A percentile compares a stretch with the other conserved stretches of the same genome.
phyloP scores from a whole-genome alignment of 2,888 invertebrate genomes.

The Xylophagus ater region DNA sequence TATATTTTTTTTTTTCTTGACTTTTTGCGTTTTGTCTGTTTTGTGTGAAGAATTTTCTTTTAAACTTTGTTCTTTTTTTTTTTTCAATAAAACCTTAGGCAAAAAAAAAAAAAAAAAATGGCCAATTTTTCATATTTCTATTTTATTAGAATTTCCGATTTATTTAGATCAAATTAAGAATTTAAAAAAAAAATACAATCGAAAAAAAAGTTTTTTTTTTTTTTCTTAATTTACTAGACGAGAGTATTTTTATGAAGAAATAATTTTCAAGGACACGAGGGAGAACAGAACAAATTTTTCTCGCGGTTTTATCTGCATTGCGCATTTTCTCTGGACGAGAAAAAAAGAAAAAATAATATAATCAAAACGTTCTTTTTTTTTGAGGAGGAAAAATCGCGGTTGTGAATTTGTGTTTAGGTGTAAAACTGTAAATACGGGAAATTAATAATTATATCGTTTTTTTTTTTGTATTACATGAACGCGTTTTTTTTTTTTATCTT shows the following conservation, averaged over 20 bases:
- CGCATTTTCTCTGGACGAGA: slow-evolving; percentile 17
- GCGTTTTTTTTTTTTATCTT: neutral
- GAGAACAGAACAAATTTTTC: slow-evolving; percentile 16
- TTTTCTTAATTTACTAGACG: slow-evolving; percentile 5
- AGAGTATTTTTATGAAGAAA: neutral
- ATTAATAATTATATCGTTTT: slow-evolving; percentile 7
- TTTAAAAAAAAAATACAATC: neutral
- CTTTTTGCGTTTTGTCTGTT: neutral
- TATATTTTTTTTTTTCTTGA: neutral
- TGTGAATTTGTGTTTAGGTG: slow-evolving; percentile 9
- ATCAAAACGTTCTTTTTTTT: neutral
- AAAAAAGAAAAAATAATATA: neutral
- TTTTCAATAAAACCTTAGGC: no score
- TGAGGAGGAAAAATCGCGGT: neutral
- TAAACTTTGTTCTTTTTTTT: no score
- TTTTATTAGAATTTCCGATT: no score
- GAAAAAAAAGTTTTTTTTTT: neutral
- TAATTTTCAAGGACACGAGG: slow-evolving; percentile 21
- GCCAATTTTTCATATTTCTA: no score
- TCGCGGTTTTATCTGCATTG: slow-evolving; percentile 20
- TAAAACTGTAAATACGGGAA: slow-evolving; percentile 7
- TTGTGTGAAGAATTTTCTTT: no score
- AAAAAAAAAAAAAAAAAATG: no score
- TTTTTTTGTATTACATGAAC: slow-evolving; percentile 3
- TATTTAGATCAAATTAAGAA: neutral